These are phyloP conservation scores for Gymnarchus niloticus DNA, from an alignment of 2,113 vertebrate species.

Conservation along the genomic window DNA sequence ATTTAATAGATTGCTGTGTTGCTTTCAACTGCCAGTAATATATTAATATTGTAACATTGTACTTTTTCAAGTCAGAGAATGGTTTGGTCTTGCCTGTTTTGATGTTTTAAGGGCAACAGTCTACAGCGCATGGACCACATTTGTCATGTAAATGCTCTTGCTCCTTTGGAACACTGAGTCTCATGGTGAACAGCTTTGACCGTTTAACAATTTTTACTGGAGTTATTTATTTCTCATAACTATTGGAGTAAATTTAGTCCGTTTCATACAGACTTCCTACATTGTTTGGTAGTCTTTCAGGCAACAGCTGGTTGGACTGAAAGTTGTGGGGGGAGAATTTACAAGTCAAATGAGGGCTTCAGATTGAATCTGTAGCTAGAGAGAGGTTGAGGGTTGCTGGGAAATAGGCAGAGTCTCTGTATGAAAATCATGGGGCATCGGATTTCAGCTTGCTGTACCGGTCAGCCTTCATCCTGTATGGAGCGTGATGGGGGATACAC, in stretches of 20 bases:
- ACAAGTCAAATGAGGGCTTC: neutral
- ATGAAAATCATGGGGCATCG: neutral
- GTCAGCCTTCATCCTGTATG: neutral
- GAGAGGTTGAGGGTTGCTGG: neutral
- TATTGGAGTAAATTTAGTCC: constrained; percentile 69
- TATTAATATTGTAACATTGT: constrained; percentile 92
- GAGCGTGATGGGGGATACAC: neutral
- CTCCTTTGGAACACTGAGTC: constrained; percentile 57
- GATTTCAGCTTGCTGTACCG: neutral
- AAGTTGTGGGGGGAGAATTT: neutral
- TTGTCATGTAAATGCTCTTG: constrained; percentile 57
- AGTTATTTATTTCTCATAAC: constrained; percentile 78
- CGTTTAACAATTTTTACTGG: constrained; percentile 68
- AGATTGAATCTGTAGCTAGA: neutral
- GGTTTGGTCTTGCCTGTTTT: constrained; percentile 44
- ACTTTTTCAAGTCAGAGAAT: constrained; percentile 81
- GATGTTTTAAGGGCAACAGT: neutral
- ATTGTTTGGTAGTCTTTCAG: constrained; percentile 17
- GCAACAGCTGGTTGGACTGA: neutral
- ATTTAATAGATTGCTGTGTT: constrained; percentile 75
- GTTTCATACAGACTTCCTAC: constrained; percentile 57
- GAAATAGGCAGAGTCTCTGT: neutral
- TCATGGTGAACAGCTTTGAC: constrained; percentile 48
- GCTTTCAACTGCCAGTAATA: constrained; percentile 82
- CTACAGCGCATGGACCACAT: constrained; percentile 59